Base-by-base conservation (phyloP, 2,113 vertebrate genomes). In the Atherinomorus stipes region DNA sequence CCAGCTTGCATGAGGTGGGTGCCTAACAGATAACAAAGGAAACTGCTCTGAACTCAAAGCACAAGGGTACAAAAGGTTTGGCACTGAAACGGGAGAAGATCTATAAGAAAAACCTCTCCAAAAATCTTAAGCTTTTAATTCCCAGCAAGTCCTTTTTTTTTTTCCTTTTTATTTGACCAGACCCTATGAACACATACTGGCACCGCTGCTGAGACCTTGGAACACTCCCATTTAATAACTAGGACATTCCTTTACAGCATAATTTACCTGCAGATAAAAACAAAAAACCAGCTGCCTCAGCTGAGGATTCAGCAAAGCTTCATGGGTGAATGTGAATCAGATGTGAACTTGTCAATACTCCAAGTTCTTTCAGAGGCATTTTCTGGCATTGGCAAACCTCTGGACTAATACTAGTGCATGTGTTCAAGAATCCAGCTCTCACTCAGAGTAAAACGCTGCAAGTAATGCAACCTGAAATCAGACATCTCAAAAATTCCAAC, bases 291-390 rank as follows among this genome's bases (percentile, higher is more conserved):
- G 61, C 22, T 66, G 25, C 47, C 37, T 64, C 21, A 37, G 44
- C 19, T 34, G 3, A 72, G 61, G 2, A 38, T 31, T 58, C 15
- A 4, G 21, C 15, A 16, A 59, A 45, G 52, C 74, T 78, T 83
- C 54, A 49, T 45, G 53, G 19, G 47, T 53, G 38, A 40, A 51
- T 67, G 51, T 21, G 45, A 38, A 52, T 84, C 52, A 84, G 76
- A 78, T 84, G 62, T 51, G 44, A 74, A 67, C 4, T 45, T 58
- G 26, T 71, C 57, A 78, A 21, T 42, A 28, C 8, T 44, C 56
- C 57, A 52, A 49, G 37, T 40, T 11, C 47, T 51, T 49, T 74
- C 45, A 56, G 31, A 72, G 19, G 1, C 25, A 62, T 56, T 75
- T 67, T 21, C 16, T 44, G 15, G 25, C 49, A 56, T 26, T 44